A percentile compares a stretch with the other conserved stretches of the same genome.
phyloP scores from a whole-genome alignment of 2,888 invertebrate genomes.

The Philhelius pedissequus region DNA sequence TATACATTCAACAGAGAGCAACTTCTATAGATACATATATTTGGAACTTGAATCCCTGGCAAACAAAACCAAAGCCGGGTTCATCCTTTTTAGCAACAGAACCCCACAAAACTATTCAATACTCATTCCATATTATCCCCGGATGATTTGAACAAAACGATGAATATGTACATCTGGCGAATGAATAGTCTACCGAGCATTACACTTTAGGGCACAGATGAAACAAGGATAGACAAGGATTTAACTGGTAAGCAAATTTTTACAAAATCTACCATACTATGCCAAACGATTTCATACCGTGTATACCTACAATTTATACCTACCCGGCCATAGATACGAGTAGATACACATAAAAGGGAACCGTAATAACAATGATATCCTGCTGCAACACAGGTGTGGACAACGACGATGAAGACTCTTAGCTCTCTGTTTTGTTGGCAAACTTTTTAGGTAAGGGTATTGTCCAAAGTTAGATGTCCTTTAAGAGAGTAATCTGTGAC shows the following conservation, averaged over 20 bases:
- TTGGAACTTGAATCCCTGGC: constrained; percentile 21
- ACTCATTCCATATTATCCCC: background rate
- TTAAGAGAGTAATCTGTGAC: background rate
- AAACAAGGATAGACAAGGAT: constrained; percentile 62
- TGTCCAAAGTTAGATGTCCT: background rate
- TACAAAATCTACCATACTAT: constrained; percentile 21
- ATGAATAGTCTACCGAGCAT: constrained; percentile 64
- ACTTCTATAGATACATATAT: background rate
- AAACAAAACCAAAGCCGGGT: constrained; percentile 42
- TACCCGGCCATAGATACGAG: background rate
- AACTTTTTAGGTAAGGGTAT: background rate
- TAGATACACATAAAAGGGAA: background rate
- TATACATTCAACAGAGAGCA: constrained; percentile 44
- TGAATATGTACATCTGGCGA: constrained; percentile 61
- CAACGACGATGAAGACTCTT: constrained; percentile 3
- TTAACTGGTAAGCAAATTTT: constrained; percentile 65
- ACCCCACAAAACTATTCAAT: background rate
- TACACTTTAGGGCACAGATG: constrained; percentile 61
- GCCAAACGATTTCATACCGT: constrained; percentile 7
- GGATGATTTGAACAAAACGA: constrained; percentile 37
- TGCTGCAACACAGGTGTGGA: constrained; percentile 58
- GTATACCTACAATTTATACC: too few relatives aligned
- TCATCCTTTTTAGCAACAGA: constrained; percentile 47
- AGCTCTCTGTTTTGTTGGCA: constrained; percentile 13
- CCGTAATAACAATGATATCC: constrained; percentile 58